Conservation (phyloP, 2,113 vertebrate species). For the Brachypteracias leptosomus region DNA sequence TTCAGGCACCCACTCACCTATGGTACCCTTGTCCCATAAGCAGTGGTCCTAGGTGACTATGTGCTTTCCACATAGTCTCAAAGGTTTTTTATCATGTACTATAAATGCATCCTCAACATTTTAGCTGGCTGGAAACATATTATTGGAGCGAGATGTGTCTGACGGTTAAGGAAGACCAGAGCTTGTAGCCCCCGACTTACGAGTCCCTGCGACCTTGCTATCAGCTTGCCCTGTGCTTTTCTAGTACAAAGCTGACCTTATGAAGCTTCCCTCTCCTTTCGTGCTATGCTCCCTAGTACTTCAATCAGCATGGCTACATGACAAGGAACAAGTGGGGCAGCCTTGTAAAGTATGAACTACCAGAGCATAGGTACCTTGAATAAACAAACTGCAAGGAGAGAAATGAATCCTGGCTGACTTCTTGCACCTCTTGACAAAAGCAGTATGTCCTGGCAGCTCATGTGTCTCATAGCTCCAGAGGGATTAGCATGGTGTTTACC, state of each 20-base stretch:
- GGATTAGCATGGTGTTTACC: constrained; percentile 31
- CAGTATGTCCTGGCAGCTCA: neutral
- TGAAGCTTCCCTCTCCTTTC: neutral
- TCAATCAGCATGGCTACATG: neutral
- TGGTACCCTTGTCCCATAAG: neutral
- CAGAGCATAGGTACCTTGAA: neutral
- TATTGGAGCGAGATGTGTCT: neutral
- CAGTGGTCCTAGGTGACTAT: neutral
- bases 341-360: neutral
- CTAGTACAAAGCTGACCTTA: neutral
- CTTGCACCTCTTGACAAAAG: neutral
- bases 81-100: neutral
- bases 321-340: neutral
- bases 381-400: constrained; percentile 29
- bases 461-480: neutral
- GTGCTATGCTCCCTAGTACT: neutral
- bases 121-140: neutral
- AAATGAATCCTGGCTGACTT: neutral
- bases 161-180: neutral
- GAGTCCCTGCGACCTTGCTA: neutral
- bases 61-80: neutral
- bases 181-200: neutral
- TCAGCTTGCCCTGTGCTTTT: neutral
- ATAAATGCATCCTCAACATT: neutral
- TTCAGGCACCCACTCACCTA: neutral